Evolutionary conservation across 2,888 invertebrate species (phyloP), one percentile per base, ranked within the genome.

Genomic region (Cordylochernes scorpioides): DNA sequence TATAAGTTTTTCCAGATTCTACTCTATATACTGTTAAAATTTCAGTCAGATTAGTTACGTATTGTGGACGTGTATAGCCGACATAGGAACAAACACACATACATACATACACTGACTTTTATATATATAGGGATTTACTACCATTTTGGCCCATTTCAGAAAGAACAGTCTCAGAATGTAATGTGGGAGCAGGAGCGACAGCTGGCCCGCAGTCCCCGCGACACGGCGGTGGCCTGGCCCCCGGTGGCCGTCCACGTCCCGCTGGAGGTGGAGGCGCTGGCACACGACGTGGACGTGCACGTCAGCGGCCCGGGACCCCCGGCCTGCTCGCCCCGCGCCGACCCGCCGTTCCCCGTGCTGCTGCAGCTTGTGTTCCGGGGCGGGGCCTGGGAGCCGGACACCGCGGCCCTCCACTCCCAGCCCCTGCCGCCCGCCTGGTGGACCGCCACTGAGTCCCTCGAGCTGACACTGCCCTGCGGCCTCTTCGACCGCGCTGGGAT

Each of bases 231-330:
- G 13, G 26, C 17, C 12, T 38, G 38, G 38, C 38, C 38, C 5
- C 24, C 27, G 16, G 33, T 35, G n/a, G 30, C 28, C 3, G 32
- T 38, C 18, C 38, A 38, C 22, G 38, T 38, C 12, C 38, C 38
- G 31, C 34, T 35, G 19, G 25, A 35, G 30, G 38, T 38, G n/a
- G 38, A 38, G 24, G 35, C 38, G 3, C 35, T 35, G 26, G 35
- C 29, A 19, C 34, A 34, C 17, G 29, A 38, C 27, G 35, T 38
- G 15, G 26, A 33, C 12, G 35, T 38, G 17, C 33, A 33, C 10
- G 13, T 38, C n/a, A n/a, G n/a, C n/a, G n/a, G n/a, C n/a, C n/a
- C n/a, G n/a, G n/a, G n/a, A n/a, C 30, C 30, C 22, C 19, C 28
- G 7, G 24, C 25, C 7, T 38, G 38, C 24, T 31, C 28, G 8